Evolutionary conservation across 1,140 invertebrate genomes (phyloP).

Genomic region (Aphis gossypii): DNA sequence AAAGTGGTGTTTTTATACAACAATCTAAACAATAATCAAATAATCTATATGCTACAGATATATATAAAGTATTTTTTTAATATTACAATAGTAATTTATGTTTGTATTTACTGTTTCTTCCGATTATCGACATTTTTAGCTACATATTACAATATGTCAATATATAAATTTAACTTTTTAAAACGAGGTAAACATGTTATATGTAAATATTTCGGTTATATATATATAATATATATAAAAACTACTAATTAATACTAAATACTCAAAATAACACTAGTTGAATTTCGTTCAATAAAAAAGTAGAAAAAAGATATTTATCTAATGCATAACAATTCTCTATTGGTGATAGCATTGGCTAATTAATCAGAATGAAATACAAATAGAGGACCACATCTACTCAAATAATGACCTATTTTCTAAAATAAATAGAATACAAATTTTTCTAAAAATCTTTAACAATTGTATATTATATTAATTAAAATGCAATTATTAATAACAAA

Average conservation of each 20-base stretch:
- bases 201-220: neutral
- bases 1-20: conserved; percentile 10
- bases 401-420: conserved; percentile 45
- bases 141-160: neutral
- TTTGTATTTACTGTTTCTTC: neutral
- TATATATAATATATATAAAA: neutral
- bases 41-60: neutral
- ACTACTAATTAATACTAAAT: conserved; percentile 39
- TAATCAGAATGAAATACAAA: conserved; percentile 32
- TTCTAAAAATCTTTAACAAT: conserved; percentile 37
- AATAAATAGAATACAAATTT: conserved; percentile 28
- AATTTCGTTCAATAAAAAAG: conserved; percentile 52
- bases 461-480: conserved; percentile 42
- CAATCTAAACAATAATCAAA: conserved; percentile 32
- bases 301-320: conserved; percentile 53
- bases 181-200: conserved; percentile 50
- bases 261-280: conserved; percentile 50
- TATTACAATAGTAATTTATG: conserved; percentile 1
- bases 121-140: neutral
- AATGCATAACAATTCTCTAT: conserved; percentile 11
- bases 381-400: conserved; percentile 38
- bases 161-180: conserved; percentile 23
- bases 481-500: conserved; percentile 29
- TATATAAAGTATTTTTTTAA: neutral
- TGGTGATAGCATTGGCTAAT: conserved; percentile 31